phyloP scores from a whole-genome alignment of 1,140 invertebrate species.

The Ips typographus region DNA sequence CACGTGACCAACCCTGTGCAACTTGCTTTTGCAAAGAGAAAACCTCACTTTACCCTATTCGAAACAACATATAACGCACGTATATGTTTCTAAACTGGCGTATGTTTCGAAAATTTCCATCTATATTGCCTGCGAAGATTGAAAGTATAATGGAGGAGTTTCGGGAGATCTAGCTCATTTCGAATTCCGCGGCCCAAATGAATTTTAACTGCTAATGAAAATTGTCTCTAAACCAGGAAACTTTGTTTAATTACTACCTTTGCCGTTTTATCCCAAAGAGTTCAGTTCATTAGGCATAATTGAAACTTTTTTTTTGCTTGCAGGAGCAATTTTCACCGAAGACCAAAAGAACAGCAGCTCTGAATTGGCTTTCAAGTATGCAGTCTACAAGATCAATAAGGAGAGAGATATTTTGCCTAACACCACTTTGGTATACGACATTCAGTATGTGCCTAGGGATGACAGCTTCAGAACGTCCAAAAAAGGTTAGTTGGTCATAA shows the following conservation, averaged over 20 bases:
- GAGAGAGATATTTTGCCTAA: conserved; percentile 79
- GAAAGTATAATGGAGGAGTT: neutral
- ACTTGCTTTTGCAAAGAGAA: too few species aligned
- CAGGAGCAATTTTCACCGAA: conserved; percentile 90
- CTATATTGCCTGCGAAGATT: conserved; percentile 13
- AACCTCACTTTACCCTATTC: too few species aligned
- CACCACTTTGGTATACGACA: conserved; percentile 85
- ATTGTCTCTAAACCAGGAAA: neutral
- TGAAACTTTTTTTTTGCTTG: conserved; percentile 51
- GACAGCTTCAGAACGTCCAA: conserved; percentile 91
- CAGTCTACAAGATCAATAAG: conserved; percentile 88
- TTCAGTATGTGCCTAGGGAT: conserved; percentile 83
- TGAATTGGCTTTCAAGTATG: conserved; percentile 90
- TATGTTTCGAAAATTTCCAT: neutral
- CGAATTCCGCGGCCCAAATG: conserved; percentile 2
- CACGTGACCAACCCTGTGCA: too few species aligned
- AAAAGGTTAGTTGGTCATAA: conserved; percentile 65
- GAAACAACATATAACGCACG: neutral
- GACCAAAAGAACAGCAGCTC: conserved; percentile 81
- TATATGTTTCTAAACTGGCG: conserved; percentile 4
- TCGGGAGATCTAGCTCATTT: neutral
- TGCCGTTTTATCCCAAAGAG: neutral
- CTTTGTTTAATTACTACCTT: conserved; percentile 13
- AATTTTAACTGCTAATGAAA: conserved; percentile 27
- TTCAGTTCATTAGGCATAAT: conserved; percentile 16